phyloP scores from a whole-genome alignment of 2,888 invertebrate species.

The Crematogaster levior region DNA sequence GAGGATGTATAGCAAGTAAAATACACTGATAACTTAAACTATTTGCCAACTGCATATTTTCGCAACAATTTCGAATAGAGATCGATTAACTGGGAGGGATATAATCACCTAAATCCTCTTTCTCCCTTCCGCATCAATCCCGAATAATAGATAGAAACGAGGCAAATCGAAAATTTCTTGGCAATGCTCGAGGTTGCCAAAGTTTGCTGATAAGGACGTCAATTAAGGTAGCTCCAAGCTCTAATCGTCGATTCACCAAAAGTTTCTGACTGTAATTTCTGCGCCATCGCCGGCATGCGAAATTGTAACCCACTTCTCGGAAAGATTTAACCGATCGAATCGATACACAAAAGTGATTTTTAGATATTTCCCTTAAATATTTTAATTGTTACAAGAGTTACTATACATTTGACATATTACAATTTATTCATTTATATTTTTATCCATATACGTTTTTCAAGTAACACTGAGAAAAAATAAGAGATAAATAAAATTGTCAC shows the following conservation, averaged over 20 bases:
- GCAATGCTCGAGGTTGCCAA: constrained; percentile 66
- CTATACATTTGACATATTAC: not conserved
- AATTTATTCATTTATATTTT: too few species aligned
- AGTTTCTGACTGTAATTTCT: constrained; percentile 76
- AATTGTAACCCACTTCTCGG: constrained; percentile 42
- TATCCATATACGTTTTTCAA: too few species aligned
- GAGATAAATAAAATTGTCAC: not conserved
- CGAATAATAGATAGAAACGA: constrained; percentile 53
- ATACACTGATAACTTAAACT: constrained; percentile 8
- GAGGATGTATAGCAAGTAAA: not conserved
- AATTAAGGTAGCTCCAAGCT: constrained; percentile 62
- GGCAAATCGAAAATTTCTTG: constrained; percentile 71
- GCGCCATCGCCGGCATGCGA: constrained; percentile 48
- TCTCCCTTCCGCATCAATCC: constrained; percentile 7
- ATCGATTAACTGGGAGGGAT: not conserved
- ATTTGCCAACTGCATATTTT: constrained; percentile 28
- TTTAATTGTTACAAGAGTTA: not conserved
- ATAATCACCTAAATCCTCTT: constrained; percentile 4
- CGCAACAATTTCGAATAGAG: constrained; percentile 17
- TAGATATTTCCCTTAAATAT: not conserved
- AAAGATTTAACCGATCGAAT: constrained; percentile 30
- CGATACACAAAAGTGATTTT: constrained; percentile 14
- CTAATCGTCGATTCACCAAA: constrained; percentile 70
- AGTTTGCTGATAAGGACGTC: constrained; percentile 69
- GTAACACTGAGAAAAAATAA: not conserved